A percentile compares a stretch with the other conserved stretches of the same genome.
Conservation (phyloP, 2,888 invertebrate genomes). For the Pristionchus fissidentatus region DNA sequence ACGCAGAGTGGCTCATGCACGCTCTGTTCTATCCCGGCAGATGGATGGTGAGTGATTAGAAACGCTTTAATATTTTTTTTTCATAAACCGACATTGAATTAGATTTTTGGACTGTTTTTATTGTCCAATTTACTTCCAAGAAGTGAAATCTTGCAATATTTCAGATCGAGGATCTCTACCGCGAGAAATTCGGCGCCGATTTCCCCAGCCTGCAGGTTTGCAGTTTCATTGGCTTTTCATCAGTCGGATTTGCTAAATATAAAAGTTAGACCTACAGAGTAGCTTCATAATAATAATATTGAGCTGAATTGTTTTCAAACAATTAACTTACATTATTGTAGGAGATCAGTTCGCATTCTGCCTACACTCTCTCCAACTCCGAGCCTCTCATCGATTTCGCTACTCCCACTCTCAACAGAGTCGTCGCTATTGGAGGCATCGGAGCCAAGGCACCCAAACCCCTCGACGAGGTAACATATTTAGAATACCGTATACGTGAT, state of each 20-base stretch:
- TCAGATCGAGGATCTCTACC: constrained; percentile 7
- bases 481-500: too few relatives aligned
- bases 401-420: constrained; percentile 23
- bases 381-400: constrained; percentile 22
- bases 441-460: background rate
- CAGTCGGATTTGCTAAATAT: background rate
- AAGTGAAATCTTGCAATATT: background rate
- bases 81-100: too few relatives aligned
- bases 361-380: background rate
- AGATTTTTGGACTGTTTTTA: too few relatives aligned
- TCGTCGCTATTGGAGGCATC: constrained; percentile 7
- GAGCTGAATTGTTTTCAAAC: background rate
- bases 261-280: background rate
- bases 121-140: too few relatives aligned
- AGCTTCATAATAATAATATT: background rate
- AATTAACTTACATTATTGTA: background rate
- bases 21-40: background rate
- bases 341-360: constrained; percentile 10
- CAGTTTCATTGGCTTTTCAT: background rate
- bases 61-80: too few relatives aligned
- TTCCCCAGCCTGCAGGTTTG: constrained; percentile 1
- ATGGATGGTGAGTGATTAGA: background rate
- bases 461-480: background rate
- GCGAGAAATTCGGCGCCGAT: background rate
- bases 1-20: background rate